Percentiles rank a stretch among this genome's conserved stretches.
These are phyloP conservation scores for Clusia tigrina DNA, from an alignment of 2,888 invertebrate genomes.

Conservation along the genomic window DNA sequence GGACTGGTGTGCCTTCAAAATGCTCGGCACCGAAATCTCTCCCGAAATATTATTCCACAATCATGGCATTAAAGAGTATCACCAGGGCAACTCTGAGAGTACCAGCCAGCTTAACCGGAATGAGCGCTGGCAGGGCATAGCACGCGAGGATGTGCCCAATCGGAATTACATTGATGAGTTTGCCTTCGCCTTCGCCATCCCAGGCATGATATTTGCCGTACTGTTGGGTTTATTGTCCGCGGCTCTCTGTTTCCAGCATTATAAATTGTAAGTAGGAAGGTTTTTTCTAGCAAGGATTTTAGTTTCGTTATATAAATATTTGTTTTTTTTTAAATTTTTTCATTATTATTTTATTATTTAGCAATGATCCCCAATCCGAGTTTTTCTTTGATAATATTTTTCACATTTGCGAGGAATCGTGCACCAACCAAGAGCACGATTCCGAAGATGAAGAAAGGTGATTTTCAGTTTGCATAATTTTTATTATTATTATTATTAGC, in stretches of 20 bases:
- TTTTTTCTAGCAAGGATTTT: constrained; percentile 19
- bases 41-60: constrained; percentile 62
- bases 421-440: constrained; percentile 38
- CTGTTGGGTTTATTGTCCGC: constrained; percentile 74
- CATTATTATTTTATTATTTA: constrained; percentile 51
- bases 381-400: constrained; percentile 75
- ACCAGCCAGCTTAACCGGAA: constrained; percentile 30
- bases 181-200: constrained; percentile 75
- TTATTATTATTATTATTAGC: constrained; percentile 5
- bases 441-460: constrained; percentile 45
- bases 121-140: constrained; percentile 72
- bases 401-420: constrained; percentile 74
- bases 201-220: constrained; percentile 73
- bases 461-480: constrained; percentile 33
- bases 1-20: constrained; percentile 89
- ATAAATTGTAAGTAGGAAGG: constrained; percentile 74
- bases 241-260: constrained; percentile 79
- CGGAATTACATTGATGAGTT: constrained; percentile 76
- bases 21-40: constrained; percentile 69
- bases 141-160: constrained; percentile 70
- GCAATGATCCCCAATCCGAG: constrained; percentile 72
- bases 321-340: constrained; percentile 37
- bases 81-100: constrained; percentile 49
- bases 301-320: constrained; percentile 19
- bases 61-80: constrained; percentile 44